A percentile compares a stretch with the other conserved stretches of the same genome.
Conservation (phyloP, 2,888 invertebrate genomes). For the Netelia virgata region DNA sequence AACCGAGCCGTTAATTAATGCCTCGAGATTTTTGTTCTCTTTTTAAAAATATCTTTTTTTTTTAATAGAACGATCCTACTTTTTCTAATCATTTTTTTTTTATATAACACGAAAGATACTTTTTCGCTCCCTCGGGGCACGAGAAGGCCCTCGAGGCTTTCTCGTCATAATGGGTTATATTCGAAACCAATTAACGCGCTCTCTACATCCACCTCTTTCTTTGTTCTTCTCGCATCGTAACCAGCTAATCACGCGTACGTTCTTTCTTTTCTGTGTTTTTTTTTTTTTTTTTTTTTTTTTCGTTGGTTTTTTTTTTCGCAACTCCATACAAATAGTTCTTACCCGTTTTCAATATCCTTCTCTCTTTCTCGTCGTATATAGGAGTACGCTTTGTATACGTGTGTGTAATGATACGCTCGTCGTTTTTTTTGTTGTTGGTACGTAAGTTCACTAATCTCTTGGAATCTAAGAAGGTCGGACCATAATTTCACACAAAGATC, state of each 20-base stretch:
- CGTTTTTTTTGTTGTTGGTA: no score
- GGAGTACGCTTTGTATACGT: no score
- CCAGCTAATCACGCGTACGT: constrained; percentile 38
- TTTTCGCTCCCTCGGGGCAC: neutral
- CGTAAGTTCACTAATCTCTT: constrained; percentile 20
- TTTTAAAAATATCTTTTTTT: no score
- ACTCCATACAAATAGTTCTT: constrained; percentile 29
- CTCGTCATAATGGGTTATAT: constrained; percentile 46
- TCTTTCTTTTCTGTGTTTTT: no score
- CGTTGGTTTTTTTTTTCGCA: neutral
- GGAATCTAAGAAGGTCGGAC: constrained; percentile 27
- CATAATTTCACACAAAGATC: constrained; percentile 36
- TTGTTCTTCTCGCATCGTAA: constrained; percentile 23
- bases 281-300: neutral
- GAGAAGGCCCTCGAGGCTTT: constrained; percentile 33
- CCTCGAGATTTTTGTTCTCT: no score
- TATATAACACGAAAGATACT: neutral
- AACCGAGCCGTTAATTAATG: no score
- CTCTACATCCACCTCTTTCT: constrained; percentile 16
- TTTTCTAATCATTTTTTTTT: neutral
- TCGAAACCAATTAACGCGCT: constrained; percentile 55
- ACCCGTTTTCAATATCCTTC: neutral
- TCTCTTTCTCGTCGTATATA: neutral
- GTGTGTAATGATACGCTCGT: no score
- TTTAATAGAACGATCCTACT: no score